These are phyloP conservation scores for Leuctra nigra DNA, from an alignment of 2,888 invertebrate genomes.

Conservation along the genomic window DNA sequence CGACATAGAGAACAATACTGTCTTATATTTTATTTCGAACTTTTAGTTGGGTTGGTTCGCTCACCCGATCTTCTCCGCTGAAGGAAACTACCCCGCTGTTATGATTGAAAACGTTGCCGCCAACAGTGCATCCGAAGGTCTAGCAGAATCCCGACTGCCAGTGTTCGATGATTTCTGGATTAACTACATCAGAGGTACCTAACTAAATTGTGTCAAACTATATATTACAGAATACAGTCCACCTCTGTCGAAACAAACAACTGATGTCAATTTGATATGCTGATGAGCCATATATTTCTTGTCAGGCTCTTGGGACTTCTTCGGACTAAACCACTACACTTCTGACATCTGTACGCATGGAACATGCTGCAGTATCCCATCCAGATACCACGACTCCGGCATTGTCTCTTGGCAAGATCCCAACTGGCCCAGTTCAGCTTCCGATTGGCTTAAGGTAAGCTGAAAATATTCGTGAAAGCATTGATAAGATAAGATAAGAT, in stretches of 20 bases:
- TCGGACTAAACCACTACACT: slow-evolving; percentile 70
- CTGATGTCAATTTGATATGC: too few relatives aligned
- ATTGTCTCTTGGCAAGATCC: slow-evolving; percentile 40
- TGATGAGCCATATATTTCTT: background rate
- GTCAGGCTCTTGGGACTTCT: slow-evolving; percentile 57
- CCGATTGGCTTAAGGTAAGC: slow-evolving; percentile 47
- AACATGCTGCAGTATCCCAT: too few relatives aligned
- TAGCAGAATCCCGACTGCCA: slow-evolving; percentile 42
- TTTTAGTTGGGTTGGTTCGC: slow-evolving; percentile 42
- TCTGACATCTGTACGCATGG: too few relatives aligned
- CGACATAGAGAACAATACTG: too few relatives aligned
- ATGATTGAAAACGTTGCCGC: slow-evolving; percentile 42
- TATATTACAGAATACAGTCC: too few relatives aligned
- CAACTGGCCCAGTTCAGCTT: slow-evolving; percentile 46
- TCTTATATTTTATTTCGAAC: too few relatives aligned
- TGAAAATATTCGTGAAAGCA: too few relatives aligned
- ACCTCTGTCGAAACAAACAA: too few relatives aligned
- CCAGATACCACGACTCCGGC: slow-evolving; percentile 43
- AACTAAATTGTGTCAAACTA: too few relatives aligned
- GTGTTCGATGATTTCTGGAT: slow-evolving; percentile 48
- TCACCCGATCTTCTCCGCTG: slow-evolving; percentile 43
- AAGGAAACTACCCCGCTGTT: slow-evolving; percentile 47
- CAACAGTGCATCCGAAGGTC: slow-evolving; percentile 42
- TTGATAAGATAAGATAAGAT: too few relatives aligned
- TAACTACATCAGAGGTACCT: slow-evolving; percentile 41